These are phyloP conservation scores for Pygoscelis antarcticus DNA, from an alignment of 2,113 vertebrate species.

Conservation along the genomic window DNA sequence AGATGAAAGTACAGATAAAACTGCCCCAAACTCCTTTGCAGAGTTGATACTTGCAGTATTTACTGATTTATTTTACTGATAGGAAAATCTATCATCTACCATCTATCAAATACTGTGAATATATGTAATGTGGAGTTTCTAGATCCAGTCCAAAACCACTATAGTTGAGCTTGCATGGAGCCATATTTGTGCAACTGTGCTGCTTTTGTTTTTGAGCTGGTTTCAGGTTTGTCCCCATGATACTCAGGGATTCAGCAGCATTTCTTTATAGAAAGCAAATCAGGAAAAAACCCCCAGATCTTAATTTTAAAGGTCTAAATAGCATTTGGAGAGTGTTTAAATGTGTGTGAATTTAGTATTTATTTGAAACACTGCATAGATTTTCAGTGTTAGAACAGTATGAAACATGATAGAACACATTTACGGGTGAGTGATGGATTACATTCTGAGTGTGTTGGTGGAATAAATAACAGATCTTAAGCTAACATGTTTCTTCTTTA, in stretches of 20 bases:
- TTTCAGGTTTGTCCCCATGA: neutral
- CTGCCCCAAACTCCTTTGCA: neutral
- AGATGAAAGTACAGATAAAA: neutral
- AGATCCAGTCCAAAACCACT: neutral
- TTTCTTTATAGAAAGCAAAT: neutral
- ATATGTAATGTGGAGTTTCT: neutral
- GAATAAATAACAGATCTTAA: neutral
- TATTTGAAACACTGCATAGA: neutral
- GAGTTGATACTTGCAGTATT: neutral
- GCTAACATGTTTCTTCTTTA: neutral
- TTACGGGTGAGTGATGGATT: neutral
- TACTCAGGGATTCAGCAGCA: neutral
- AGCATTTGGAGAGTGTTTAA: neutral
- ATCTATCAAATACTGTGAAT: neutral
- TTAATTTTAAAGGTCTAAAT: neutral
- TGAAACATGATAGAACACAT: neutral
- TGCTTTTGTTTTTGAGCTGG: neutral
- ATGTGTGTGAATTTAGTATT: neutral
- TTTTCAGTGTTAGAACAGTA: neutral
- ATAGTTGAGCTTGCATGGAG: neutral
- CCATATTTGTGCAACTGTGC: neutral
- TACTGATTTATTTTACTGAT: neutral
- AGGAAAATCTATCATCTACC: neutral
- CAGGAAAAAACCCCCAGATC: fast-evolving
- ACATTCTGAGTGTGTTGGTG: neutral